Conservation (phyloP, 2,888 invertebrate genomes). For the Periphyllus acericola region DNA sequence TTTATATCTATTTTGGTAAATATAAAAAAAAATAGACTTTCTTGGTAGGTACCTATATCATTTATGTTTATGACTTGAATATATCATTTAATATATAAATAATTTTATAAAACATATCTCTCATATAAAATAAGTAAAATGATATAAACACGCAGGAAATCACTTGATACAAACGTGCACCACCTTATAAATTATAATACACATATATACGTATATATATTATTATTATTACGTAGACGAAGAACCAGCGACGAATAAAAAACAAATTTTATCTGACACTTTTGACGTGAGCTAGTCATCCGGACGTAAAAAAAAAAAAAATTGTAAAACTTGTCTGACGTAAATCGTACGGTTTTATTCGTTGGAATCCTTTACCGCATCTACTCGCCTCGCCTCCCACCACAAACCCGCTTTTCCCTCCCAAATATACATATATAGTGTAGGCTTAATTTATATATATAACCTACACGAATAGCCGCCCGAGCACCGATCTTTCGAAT, state of each 20-base stretch:
- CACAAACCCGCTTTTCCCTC: neutral
- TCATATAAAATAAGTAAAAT: too few relatives aligned
- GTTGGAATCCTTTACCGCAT: neutral
- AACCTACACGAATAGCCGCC: neutral
- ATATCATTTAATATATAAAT: too few relatives aligned
- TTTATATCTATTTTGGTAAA: too few relatives aligned
- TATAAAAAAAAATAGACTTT: neutral
- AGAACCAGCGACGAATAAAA: constrained; percentile 35
- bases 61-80: too few relatives aligned
- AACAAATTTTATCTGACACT: constrained; percentile 57
- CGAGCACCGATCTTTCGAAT: neutral
- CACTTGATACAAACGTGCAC: neutral
- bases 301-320: constrained; percentile 32
- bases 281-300: constrained; percentile 43
- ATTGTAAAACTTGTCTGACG: constrained; percentile 34
- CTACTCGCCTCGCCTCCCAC: neutral
- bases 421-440: neutral
- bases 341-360: constrained; percentile 56
- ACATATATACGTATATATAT: neutral
- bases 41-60: too few relatives aligned
- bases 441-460: neutral
- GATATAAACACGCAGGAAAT: neutral
- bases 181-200: neutral
- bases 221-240: neutral
- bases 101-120: too few relatives aligned